Evolutionary conservation across 2,797 vertebrate genomes (phyloP), one percentile per base, ranked within the genome.

Genomic region (Sparidentex hasta): DNA sequence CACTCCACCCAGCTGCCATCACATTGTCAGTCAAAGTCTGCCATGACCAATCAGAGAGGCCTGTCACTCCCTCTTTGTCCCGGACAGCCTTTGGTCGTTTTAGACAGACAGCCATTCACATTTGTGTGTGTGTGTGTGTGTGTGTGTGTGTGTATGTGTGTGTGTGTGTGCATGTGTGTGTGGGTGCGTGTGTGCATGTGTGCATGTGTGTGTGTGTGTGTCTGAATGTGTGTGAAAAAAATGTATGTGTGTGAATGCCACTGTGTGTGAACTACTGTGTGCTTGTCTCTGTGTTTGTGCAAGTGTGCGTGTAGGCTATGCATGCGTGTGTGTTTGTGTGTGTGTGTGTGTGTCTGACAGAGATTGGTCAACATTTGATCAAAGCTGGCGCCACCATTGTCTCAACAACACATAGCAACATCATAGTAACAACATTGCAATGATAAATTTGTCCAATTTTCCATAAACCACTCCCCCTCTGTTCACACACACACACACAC

Each of bases 41-140:
- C 83, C 84, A 81, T 76, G 76, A 86, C 89, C 90, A 93, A 91
- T 87, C 89, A 89, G 61, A 84, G 83, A 64, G 54, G 63, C 71
- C 74, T 71, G 78, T 86, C 88, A 79, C 68, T 76, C 77, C 69
- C n/a, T 38, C 43, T 80, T 93, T 89, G 87, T 92, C 61, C 83
- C 1, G 16, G 25, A 57, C 54, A 55, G 13, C 74, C 87, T 88
- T 85, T 88, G 83, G 85, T 81, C 81, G 79, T 55, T 88, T 73
- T 17, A 81, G 84, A 89, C 84, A 81, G 84, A 88, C 82, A 64
- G 47, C 81, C 71, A 87, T 89, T 90, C 83, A 92, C 25, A 71
- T 25, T 1, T 12, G 12, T 29, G 51, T 50, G 76, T 48, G 65
- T 56, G 47, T 69, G n/a, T 54, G 62, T 65, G 71, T 81, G 76